Base-by-base conservation (phyloP, 92 coral and sea anemone genomes). In the Heteractis magnifica region DNA sequence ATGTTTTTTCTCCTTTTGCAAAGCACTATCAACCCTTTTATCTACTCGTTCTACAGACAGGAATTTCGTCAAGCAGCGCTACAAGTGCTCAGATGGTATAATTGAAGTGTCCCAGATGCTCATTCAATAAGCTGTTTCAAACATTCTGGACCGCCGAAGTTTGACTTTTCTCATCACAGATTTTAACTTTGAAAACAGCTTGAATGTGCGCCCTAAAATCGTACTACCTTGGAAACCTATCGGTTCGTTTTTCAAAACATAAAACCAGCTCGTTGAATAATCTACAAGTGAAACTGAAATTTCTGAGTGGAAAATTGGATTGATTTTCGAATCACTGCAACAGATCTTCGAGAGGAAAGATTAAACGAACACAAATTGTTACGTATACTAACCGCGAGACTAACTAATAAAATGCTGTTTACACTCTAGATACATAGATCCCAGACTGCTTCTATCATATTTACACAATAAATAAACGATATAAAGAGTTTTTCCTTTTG, bases 1-100 rank as follows among this genome's bases (percentile, higher is more conserved):
- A 82, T 92, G 89, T 74, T 89, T 49, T 92, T 92, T 71, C 77
- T 89, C 18, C 86, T 92, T 19, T 44, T 92, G 68, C 95, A 92
- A 83, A 90, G 93, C 34, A 83, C 90, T 13, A 81, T 87, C 3
- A 92, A 92, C 26, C 92, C 95, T 10, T 19, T 92, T 19, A 89
- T 89, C 55, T 89, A 89, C 64, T 89, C 95, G 23, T 92, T 92
- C 79, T 92, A 92, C 12, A 56, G 95, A 55, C 77, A 82, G 15
- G 95, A 92, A 52, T 92, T 92, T 82, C 88, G 95, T 5, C 87
- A 87, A 34, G 92, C 91, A 11, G 91, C 92, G 1, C 49, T 34
- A 13, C 72, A 82, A 48, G 18, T 92, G 49, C 52, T 92, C 15
- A 10, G 65, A 51, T n/a, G 65, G 13, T 78, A 52, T 23, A 23